Conservation (phyloP, 2,113 vertebrate species). For the Laticauda colubrina region DNA sequence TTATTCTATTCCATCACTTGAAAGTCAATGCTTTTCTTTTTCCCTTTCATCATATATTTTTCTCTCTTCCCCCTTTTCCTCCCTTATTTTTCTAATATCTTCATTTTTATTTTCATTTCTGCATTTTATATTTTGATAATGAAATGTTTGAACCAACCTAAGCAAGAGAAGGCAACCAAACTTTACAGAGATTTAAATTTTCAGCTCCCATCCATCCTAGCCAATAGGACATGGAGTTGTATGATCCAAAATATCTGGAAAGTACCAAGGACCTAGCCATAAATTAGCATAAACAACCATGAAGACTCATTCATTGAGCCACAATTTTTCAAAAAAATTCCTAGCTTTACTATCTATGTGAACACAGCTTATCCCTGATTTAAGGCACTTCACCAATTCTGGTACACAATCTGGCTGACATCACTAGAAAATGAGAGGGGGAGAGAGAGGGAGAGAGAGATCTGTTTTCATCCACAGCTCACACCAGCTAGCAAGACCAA, state of each 20-base stretch:
- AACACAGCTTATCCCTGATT: neutral
- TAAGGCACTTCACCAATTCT: neutral
- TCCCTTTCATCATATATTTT: too few species aligned
- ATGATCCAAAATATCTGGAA: neutral
- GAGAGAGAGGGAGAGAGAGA: neutral
- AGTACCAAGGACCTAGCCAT: neutral
- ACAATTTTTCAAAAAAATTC: neutral
- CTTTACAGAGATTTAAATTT: neutral
- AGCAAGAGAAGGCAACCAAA: neutral
- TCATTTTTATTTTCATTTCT: too few species aligned
- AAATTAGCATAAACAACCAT: neutral
- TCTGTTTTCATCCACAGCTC: neutral
- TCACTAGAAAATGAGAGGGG: slow-evolving; percentile 26
- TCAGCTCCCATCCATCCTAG: neutral
- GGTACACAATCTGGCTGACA: slow-evolving; percentile 2
- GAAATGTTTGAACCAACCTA: neutral
- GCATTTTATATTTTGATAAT: too few species aligned
- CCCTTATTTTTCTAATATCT: too few species aligned
- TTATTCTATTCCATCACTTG: too few species aligned
- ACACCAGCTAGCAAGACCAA: slow-evolving; percentile 1
- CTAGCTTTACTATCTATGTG: neutral
- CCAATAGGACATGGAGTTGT: neutral
- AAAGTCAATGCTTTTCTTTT: too few species aligned
- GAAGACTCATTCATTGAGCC: neutral
- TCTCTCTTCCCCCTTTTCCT: too few species aligned